Conservation (phyloP, 1,140 invertebrate species). For the Stenopsyche tienmushanensis region DNA sequence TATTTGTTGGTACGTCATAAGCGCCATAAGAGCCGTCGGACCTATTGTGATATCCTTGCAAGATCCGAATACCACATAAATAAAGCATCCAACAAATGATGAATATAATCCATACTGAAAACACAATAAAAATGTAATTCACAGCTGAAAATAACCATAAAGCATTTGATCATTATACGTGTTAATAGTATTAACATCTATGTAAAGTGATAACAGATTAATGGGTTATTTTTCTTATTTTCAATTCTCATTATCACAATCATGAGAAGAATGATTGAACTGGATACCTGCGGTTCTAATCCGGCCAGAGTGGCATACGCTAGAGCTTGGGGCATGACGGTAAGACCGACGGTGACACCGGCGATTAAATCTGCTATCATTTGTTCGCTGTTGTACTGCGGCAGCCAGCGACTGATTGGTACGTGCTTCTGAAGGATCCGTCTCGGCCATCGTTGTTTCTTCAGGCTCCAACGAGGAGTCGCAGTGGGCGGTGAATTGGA, state of each 20-base stretch:
- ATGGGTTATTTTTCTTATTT: too few species aligned
- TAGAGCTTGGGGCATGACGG: constrained; percentile 85
- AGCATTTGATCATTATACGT: too few species aligned
- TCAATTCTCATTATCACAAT: too few species aligned
- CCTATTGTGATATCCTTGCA: constrained; percentile 90
- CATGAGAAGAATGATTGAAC: too few species aligned
- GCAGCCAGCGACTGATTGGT: constrained; percentile 63
- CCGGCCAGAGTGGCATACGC: constrained; percentile 85
- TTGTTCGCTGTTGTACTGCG: constrained; percentile 70
- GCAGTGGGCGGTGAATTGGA: not conserved
- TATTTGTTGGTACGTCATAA: constrained; percentile 78
- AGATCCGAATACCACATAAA: constrained; percentile 88
- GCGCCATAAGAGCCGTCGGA: constrained; percentile 78
- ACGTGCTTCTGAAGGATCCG: constrained; percentile 49
- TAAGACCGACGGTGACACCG: constrained; percentile 82
- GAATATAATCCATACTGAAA: constrained; percentile 88
- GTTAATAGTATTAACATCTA: not conserved
- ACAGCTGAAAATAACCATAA: constrained; percentile 21
- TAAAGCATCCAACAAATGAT: constrained; percentile 87
- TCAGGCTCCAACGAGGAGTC: constrained; percentile 34
- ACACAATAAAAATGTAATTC: constrained; percentile 33
- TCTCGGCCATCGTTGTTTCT: constrained; percentile 47
- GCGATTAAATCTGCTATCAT: constrained; percentile 76
- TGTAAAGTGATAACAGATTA: too few species aligned
- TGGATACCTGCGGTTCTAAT: constrained; percentile 76